Base-by-base conservation (phyloP, 2,888 invertebrate species). In the Dryococelus australis region DNA sequence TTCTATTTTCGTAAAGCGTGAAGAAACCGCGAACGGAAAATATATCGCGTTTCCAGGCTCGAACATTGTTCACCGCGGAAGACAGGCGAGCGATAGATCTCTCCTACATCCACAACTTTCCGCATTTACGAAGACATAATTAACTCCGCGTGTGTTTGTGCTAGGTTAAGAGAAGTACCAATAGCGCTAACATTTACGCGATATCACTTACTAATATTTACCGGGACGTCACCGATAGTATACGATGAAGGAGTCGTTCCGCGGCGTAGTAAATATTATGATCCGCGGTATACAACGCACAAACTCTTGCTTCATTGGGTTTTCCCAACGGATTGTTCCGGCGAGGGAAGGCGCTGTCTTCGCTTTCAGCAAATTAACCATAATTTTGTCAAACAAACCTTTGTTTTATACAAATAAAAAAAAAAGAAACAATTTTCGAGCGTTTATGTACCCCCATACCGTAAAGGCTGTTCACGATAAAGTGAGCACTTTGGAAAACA, bases 191-290 rank as follows among this genome's bases (percentile, higher is more conserved):
- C 83, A 83, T 83, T 83, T 35, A 83, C n/a, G 43, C 24, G 24
- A 83, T 43, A 83, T 83, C 83, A 27, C 83, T 83, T 83, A 13
- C 83, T 83, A 83, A 83, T 83, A 83, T 83, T 83, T 83, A 83
- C 83, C 5, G 24, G 24, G 24, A 35, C 43, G 83, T 83, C 83
- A 83, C 35, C 24, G 28, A 83, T 83, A 83, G 83, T 83, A 83
- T 83, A 83, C 83, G 26, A 0, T 26, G 43, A 35, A 35, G 83
- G 26, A 35, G 83, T 5, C 35, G 28, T 8, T 16, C 24, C 65
- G n/a, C 8, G 65, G n/a, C 43, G 83, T 83, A 28, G 83, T 83
- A 83, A 83, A 83, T 83, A 83, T 83, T 83, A 83, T 83, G 83
- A 35, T 83, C 83, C 43, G 24, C 35, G 6, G 43, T 83, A 35